Percentiles rank a stretch among this genome's conserved stretches.
These are phyloP conservation scores for Mythimna loreyi DNA, from an alignment of 2,888 invertebrate species.

Conservation along the genomic window DNA sequence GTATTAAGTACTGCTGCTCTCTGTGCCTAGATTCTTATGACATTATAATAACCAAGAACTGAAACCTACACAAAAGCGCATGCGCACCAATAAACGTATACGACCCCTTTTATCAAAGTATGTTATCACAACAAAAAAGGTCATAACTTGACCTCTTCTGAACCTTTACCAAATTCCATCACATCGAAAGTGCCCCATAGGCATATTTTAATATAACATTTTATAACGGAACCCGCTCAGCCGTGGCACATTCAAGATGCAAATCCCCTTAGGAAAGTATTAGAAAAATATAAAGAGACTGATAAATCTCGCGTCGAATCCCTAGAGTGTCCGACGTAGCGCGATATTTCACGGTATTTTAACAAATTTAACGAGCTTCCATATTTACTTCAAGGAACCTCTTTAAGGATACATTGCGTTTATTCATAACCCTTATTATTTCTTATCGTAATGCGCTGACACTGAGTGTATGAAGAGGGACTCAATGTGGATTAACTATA, in stretches of 20 bases:
- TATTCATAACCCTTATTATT: constrained; percentile 73
- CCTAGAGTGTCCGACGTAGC: constrained; percentile 85
- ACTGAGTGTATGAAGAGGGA: constrained; percentile 18
- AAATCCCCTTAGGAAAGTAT: constrained; percentile 84
- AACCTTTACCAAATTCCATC: constrained; percentile 52
- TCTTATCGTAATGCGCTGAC: constrained; percentile 49
- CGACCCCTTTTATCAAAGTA: constrained; percentile 31
- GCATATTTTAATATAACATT: constrained; percentile 74
- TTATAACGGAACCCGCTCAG: constrained; percentile 77
- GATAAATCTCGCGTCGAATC: constrained; percentile 72
- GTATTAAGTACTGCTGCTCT: no score
- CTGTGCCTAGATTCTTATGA: background rate
- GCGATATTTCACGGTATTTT: constrained; percentile 90
- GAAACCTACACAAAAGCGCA: constrained; percentile 7
- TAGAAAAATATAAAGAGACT: constrained; percentile 84
- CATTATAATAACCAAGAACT: background rate
- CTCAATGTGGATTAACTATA: background rate
- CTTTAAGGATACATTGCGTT: constrained; percentile 76
- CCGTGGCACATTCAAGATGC: constrained; percentile 78
- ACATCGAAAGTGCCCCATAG: constrained; percentile 57
- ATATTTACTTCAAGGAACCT: constrained; percentile 85
- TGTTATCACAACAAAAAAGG: constrained; percentile 51
- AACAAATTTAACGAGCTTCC: constrained; percentile 90
- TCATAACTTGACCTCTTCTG: constrained; percentile 45
- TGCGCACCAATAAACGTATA: constrained; percentile 5